Conservation (phyloP, 1,140 invertebrate genomes). For the Diorhabda carinulata region DNA sequence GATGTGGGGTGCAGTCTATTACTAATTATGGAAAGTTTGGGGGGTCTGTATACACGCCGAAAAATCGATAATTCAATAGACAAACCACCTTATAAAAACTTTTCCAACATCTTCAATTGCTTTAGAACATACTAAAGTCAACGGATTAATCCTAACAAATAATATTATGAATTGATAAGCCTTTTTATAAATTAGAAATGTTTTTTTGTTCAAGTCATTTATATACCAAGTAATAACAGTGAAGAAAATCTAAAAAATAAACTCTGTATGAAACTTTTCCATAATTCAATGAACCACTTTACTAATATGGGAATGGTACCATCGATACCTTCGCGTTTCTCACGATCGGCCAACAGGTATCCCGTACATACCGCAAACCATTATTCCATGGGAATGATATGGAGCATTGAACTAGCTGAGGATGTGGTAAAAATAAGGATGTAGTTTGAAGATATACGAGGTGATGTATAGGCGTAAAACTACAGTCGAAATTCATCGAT, state of each 20-base stretch:
- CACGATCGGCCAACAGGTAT: conserved; percentile 9
- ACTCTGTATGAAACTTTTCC: background rate
- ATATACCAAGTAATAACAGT: too few relatives aligned
- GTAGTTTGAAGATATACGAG: background rate
- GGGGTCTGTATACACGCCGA: too few relatives aligned
- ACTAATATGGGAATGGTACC: conserved; percentile 8
- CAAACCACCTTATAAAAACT: too few relatives aligned
- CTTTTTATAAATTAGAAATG: too few relatives aligned
- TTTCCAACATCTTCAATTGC: too few relatives aligned
- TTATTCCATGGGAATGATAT: conserved; percentile 6
- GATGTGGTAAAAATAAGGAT: conserved; percentile 6
- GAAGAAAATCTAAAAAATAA: background rate
- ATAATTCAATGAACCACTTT: conserved; percentile 7
- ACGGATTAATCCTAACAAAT: too few relatives aligned
- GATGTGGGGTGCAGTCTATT: too few relatives aligned
- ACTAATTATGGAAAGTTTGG: too few relatives aligned
- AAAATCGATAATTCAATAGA: too few relatives aligned
- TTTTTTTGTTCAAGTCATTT: too few relatives aligned
- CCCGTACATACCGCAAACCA: conserved; percentile 4
- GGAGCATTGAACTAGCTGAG: conserved; percentile 10
- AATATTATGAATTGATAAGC: too few relatives aligned
- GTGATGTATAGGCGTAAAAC: background rate
- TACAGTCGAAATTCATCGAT: background rate
- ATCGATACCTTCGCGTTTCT: conserved; percentile 6
- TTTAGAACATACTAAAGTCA: too few relatives aligned